phyloP scores from a whole-genome alignment of 2,113 vertebrate species.

The Oplegnathus fasciatus region DNA sequence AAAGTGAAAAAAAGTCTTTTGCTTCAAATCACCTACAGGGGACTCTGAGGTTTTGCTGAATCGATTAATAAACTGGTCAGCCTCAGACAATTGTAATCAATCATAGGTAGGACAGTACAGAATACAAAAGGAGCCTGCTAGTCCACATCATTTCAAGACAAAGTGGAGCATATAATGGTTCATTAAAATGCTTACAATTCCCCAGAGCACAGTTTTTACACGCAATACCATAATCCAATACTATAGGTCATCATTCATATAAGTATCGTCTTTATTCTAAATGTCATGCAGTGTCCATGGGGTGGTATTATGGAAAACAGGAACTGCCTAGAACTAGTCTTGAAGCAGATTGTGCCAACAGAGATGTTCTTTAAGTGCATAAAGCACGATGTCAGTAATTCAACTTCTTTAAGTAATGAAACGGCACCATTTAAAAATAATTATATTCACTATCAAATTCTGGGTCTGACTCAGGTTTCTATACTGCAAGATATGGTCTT shows the following conservation, averaged over 20 bases:
- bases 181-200: slow-evolving; percentile 30
- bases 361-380: slow-evolving; percentile 1
- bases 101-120: slow-evolving; percentile 66
- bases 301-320: slow-evolving; percentile 13
- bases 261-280: slow-evolving; percentile 5
- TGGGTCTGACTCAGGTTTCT: not conserved
- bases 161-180: slow-evolving; percentile 37
- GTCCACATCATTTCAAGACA: slow-evolving; percentile 30
- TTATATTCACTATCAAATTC: not conserved
- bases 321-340: not conserved
- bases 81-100: slow-evolving; percentile 76
- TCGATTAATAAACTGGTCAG: slow-evolving; percentile 81
- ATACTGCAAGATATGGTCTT: not conserved
- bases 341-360: not conserved
- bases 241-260: slow-evolving; percentile 33
- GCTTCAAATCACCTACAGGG: slow-evolving; percentile 62
- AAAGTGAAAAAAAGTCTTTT: slow-evolving; percentile 32
- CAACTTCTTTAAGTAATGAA: not conserved
- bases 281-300: not conserved
- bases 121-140: slow-evolving; percentile 46
- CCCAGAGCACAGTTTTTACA: slow-evolving; percentile 29
- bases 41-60: slow-evolving; percentile 68
- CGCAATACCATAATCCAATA: slow-evolving; percentile 29
- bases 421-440: not conserved
- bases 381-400: not conserved